Evolutionary conservation across 1,140 invertebrate species (phyloP), one percentile per base, ranked within the genome.

Genomic region (Trichogramma pretiosum): DNA sequence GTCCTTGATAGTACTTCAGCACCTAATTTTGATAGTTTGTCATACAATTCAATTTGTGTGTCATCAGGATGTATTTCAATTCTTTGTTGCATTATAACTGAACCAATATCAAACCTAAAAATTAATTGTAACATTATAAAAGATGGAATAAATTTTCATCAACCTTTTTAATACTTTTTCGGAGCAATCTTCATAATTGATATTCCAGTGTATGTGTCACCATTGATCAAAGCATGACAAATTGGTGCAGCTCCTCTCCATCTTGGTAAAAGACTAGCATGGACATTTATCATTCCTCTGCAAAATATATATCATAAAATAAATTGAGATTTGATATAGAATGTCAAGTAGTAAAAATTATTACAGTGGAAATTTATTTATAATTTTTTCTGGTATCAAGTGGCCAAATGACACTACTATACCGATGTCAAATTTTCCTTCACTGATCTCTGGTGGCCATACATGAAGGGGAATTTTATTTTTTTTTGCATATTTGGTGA

Each of bases 191-290:
- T 82, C 83, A 96, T 94, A 23, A 97, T 80, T 3, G 88, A 85
- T 22, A 97, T 74, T 28, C 94, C 94, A 18, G 90, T 91, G 43
- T 76, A 67, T 19, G 62, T 56, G 63, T 98, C 93, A 21, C 87
- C 89, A 73, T 86, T 82, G 45, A 88, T 77, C 43, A 94, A 72
- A n/a, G 88, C 77, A 69, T 91, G 78, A 52, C 85, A 76, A 36
- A 95, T 83, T 3, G 92, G 92, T 10, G 89, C 82, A 34, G 93
- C 89, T 24, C 94, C 94, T 67, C 93, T 74, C 89, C 91, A 98
- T 51, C 85, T 74, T 21, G 94, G 94, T 54, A 98, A 65, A 24
- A 98, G 63, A 70, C 90, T 94, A 10, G 82, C 87, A 72, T 98
- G 94, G 1, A 96, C 81, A 76, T 93, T 93, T 30, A 93, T 70